phyloP scores from a whole-genome alignment of 2,113 vertebrate species.

The Gobius niger region DNA sequence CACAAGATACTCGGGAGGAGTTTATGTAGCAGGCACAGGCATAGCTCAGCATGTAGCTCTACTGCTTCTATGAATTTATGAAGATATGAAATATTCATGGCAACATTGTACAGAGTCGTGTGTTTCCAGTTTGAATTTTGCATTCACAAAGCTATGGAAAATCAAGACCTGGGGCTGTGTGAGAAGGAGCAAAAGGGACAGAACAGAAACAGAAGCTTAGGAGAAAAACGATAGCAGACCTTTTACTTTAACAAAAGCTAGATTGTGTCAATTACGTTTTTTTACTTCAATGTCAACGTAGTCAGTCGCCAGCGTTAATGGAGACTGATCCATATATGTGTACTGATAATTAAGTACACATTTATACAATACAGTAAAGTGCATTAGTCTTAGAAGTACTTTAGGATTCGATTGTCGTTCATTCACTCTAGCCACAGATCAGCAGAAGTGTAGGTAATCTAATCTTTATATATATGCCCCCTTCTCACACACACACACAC shows the following conservation, averaged over 20 bases:
- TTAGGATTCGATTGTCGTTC: no score
- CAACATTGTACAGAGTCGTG: constrained; percentile 50
- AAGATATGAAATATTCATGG: constrained; percentile 73
- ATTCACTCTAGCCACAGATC: no score
- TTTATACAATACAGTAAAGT: no score
- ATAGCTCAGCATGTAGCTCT: constrained; percentile 36
- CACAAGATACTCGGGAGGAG: constrained; percentile 40
- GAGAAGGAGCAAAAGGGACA: constrained; percentile 33
- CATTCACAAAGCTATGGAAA: constrained; percentile 53
- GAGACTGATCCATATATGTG: no score
- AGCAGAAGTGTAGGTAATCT: no score
- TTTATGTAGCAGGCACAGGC: constrained; percentile 47
- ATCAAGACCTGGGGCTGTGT: constrained; percentile 47
- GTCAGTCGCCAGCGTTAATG: no score
- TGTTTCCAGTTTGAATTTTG: constrained; percentile 70
- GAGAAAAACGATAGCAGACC: constrained; percentile 7
- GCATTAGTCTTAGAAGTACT: no score
- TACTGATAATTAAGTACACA: no score
- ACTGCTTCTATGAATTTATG: constrained; percentile 54
- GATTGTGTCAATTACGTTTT: background rate
- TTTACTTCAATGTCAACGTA: no score
- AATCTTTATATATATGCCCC: no score
- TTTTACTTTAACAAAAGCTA: background rate
- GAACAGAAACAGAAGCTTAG: constrained; percentile 35
- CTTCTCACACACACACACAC: no score